phyloP scores from a whole-genome alignment of 2,888 invertebrate genomes.

The Andrena haemorrhoa region DNA sequence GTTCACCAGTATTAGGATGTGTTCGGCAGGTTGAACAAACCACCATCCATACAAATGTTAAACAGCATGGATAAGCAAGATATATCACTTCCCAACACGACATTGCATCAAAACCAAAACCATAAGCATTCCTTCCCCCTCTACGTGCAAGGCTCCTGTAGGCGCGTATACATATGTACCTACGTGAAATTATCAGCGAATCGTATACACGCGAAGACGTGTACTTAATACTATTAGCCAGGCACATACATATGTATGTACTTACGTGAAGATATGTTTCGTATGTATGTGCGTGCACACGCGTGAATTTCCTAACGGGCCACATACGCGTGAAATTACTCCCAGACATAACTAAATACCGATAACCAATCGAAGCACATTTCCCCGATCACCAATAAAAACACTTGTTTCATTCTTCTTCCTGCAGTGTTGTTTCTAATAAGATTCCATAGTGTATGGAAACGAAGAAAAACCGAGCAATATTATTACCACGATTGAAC shows the following conservation, averaged over 20 bases:
- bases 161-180: not conserved
- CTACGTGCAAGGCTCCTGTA: slow-evolving; percentile 37
- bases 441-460: too few species aligned
- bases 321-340: too few species aligned
- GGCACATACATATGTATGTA: not conserved
- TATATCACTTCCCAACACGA: slow-evolving; percentile 55
- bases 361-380: too few species aligned
- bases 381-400: too few species aligned
- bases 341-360: too few species aligned
- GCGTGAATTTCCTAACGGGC: not conserved
- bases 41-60: slow-evolving; percentile 32
- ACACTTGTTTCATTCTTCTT: too few species aligned
- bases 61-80: slow-evolving; percentile 46
- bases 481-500: too few species aligned
- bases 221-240: too few species aligned
- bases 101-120: slow-evolving; percentile 53
- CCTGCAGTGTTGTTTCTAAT: too few species aligned
- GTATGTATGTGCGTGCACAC: not conserved
- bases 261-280: not conserved
- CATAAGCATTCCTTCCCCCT: slow-evolving; percentile 58
- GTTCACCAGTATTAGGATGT: not conserved
- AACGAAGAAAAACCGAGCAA: too few species aligned
- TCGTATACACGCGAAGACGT: not conserved
- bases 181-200: not conserved
- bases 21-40: slow-evolving; percentile 1